Percentiles rank a stretch among this genome's conserved stretches.
phyloP scores from a whole-genome alignment of 2,113 vertebrate species.

The Blennius ocellaris region DNA sequence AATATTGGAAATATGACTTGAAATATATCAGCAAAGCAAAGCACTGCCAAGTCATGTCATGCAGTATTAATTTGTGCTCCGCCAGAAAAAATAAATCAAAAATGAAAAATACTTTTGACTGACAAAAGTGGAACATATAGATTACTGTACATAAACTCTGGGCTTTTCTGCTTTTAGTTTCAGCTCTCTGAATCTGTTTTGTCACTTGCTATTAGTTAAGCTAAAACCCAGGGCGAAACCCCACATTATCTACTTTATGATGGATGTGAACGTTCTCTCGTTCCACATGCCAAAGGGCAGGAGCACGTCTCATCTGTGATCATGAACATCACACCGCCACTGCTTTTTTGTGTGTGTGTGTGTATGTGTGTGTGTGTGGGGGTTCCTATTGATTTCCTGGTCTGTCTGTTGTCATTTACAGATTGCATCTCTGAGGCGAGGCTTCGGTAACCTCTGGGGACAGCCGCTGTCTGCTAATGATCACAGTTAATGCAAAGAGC shows the following conservation, averaged over 20 bases:
- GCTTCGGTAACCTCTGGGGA: conserved; percentile 39
- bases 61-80: accelerated
- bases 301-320: conserved; percentile 37
- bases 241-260: conserved; percentile 13
- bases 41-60: neutral
- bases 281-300: conserved; percentile 23
- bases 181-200: conserved; percentile 16
- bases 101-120: neutral
- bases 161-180: neutral
- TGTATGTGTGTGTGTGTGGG: too few relatives aligned
- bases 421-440: conserved; percentile 39
- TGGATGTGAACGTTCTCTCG: conserved; percentile 20
- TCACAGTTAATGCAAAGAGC: conserved; percentile 39
- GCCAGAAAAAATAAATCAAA: neutral
- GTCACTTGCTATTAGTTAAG: conserved; percentile 15
- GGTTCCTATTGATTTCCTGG: conserved; percentile 57
- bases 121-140: neutral
- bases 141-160: conserved; percentile 1
- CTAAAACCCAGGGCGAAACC: conserved; percentile 3
- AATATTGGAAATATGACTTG: conserved; percentile 29
- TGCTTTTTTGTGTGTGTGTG: too few relatives aligned
- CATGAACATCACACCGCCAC: conserved; percentile 37
- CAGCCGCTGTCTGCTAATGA: conserved; percentile 43
- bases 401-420: conserved; percentile 42
- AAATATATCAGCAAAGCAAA: neutral